Evolutionary conservation across 2,797 vertebrate genomes (phyloP).

Genomic region (Enteromius viviparus): DNA sequence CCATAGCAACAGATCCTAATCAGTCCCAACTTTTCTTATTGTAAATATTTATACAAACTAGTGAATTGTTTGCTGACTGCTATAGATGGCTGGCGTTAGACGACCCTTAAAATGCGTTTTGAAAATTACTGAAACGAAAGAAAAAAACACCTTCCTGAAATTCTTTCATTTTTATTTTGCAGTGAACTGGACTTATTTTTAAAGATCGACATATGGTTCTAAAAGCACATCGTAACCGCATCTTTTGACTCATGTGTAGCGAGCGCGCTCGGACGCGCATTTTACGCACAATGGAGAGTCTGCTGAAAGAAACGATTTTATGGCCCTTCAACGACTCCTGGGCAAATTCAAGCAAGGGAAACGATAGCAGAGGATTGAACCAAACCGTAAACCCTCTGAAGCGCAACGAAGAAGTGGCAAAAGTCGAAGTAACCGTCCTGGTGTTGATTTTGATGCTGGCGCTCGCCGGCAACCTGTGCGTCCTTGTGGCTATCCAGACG

Average conservation of each 20-base stretch:
- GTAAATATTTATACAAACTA: too few species aligned
- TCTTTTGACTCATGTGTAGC: background rate
- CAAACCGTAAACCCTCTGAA: conserved; percentile 78
- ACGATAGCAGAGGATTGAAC: conserved; percentile 73
- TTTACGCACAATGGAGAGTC: conserved; percentile 71
- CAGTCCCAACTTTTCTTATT: background rate
- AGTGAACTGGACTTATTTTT: background rate
- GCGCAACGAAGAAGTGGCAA: conserved; percentile 94
- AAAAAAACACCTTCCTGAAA: background rate
- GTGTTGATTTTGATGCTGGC: conserved; percentile 90
- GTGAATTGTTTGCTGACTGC: background rate
- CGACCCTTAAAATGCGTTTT: background rate
- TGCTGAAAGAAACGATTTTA: conserved; percentile 64
- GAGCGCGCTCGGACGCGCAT: background rate
- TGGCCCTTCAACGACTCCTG: conserved; percentile 69
- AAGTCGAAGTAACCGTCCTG: conserved; percentile 91
- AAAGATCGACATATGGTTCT: background rate
- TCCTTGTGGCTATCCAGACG: conserved; percentile 87
- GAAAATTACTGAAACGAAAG: background rate
- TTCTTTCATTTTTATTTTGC: background rate
- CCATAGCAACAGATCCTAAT: conserved; percentile 1
- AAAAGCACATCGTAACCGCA: background rate
- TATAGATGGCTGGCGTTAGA: background rate
- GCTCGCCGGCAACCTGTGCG: conserved; percentile 90
- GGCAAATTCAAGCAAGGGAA: conserved; percentile 68